Conservation (phyloP, 2,888 invertebrate genomes). For the Panorpa germanica region DNA sequence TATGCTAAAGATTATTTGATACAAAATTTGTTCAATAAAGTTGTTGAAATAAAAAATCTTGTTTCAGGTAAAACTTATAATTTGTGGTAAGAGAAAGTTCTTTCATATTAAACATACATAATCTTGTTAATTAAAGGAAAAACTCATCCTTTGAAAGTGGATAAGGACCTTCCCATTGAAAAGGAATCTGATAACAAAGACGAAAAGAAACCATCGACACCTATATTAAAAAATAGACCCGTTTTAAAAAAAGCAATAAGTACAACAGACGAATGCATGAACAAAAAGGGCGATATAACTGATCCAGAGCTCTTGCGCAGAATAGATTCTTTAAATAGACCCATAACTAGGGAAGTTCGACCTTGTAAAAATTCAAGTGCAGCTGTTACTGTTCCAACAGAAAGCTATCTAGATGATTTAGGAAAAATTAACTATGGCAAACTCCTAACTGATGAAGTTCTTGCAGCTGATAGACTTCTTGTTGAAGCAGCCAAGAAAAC, state of each 20-base stretch:
- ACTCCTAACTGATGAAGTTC: conserved; percentile 69
- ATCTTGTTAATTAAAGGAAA: too few species aligned
- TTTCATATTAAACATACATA: conserved; percentile 12
- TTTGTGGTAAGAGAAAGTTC: conserved; percentile 13
- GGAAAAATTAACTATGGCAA: conserved; percentile 64
- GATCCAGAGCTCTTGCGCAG: conserved; percentile 14
- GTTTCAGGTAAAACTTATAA: conserved; percentile 35
- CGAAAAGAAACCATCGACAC: conserved; percentile 20
- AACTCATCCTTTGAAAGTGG: too few species aligned
- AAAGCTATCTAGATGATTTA: conserved; percentile 52
- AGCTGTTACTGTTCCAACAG: conserved; percentile 28
- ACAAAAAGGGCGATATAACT: conserved; percentile 20
- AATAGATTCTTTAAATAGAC: conserved; percentile 21
- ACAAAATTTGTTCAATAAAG: conserved; percentile 57
- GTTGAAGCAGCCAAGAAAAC: conserved; percentile 69
- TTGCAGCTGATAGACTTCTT: conserved; percentile 64
- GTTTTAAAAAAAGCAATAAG: conserved; percentile 19
- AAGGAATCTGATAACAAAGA: conserved; percentile 27
- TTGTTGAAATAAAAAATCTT: conserved; percentile 50
- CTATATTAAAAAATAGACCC: conserved; percentile 19
- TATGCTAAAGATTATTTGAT: conserved; percentile 79
- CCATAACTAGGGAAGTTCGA: conserved; percentile 38
- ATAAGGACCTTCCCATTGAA: too few species aligned
- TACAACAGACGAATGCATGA: conserved; percentile 16
- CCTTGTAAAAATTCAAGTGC: conserved; percentile 27